Evolutionary conservation across 2,888 invertebrate genomes (phyloP).

Genomic region (Lordiphosa andalusiaca): DNA sequence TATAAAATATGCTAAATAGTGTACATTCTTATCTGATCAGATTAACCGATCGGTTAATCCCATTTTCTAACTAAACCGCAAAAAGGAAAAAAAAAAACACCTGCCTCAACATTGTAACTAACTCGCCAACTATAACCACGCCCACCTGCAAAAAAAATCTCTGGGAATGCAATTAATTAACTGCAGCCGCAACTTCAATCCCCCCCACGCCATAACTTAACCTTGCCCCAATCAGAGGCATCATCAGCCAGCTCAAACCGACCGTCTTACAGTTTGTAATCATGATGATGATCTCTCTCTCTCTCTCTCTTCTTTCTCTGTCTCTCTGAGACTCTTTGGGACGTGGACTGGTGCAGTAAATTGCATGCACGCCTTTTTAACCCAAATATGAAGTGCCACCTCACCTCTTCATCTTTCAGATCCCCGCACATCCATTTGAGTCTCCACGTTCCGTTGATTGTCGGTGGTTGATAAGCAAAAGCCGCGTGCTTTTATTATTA

Average conservation of each 20-base stretch:
- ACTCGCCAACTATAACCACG: conserved; percentile 11
- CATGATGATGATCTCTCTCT: conserved; percentile 48
- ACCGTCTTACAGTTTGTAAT: conserved; percentile 41
- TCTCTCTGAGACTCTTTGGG: background rate
- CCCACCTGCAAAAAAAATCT: conserved; percentile 20
- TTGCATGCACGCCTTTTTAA: conserved; percentile 67
- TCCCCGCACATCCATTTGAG: background rate
- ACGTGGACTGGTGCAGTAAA: conserved; percentile 39
- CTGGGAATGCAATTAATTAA: conserved; percentile 32
- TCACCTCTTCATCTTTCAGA: background rate
- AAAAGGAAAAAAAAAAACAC: conserved; percentile 15
- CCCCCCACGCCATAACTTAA: conserved; percentile 3
- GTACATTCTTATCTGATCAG: background rate
- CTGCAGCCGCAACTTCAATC: conserved; percentile 19
- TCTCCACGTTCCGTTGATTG: conserved; percentile 36
- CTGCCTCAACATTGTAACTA: conserved; percentile 14
- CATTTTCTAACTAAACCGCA: background rate
- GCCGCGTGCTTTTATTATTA: conserved; percentile 42
- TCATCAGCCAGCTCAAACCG: conserved; percentile 26
- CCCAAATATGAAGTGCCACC: conserved; percentile 52
- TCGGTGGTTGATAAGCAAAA: conserved; percentile 47
- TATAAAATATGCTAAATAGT: too few relatives aligned
- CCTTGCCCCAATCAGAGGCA: conserved; percentile 47
- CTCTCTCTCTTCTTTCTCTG: conserved; percentile 2
- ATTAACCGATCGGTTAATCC: conserved; percentile 3